Evolutionary conservation across 2,888 invertebrate genomes (phyloP).

Genomic region (Yponomeuta malinellus): DNA sequence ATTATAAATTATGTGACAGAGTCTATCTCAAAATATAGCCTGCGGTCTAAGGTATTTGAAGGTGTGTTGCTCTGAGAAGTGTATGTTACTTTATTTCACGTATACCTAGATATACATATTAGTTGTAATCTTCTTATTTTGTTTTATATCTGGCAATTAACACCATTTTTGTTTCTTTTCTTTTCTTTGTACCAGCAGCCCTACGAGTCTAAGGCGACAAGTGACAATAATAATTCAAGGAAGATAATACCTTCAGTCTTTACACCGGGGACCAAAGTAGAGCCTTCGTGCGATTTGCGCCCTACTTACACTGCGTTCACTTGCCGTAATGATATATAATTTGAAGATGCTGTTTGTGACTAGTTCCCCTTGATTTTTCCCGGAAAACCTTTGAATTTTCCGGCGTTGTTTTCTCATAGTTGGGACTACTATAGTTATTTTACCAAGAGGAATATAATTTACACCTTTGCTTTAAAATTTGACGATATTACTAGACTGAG

Average conservation of each 20-base stretch:
- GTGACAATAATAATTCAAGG: neutral
- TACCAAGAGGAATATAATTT: neutral
- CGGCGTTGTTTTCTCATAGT: neutral
- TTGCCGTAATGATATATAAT: neutral
- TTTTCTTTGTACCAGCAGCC: too few relatives aligned
- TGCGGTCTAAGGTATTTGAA: too few relatives aligned
- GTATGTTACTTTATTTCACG: too few relatives aligned
- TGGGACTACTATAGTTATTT: neutral
- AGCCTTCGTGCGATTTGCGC: conserved; percentile 5
- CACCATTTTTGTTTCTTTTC: too few relatives aligned
- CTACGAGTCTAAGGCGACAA: neutral
- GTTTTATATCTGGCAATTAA: too few relatives aligned
- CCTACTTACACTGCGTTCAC: conserved; percentile 1
- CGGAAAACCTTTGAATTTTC: neutral
- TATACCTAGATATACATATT: too few relatives aligned
- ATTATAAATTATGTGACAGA: too few relatives aligned
- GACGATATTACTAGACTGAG: too few relatives aligned
- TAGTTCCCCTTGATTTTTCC: neutral
- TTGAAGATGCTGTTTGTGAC: neutral
- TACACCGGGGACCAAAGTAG: conserved; percentile 2
- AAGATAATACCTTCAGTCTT: neutral
- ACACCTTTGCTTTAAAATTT: too few relatives aligned
- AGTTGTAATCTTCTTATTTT: too few relatives aligned
- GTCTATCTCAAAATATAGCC: too few relatives aligned
- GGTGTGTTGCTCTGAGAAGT: too few relatives aligned